A percentile compares a stretch with the other conserved stretches of the same genome.
phyloP scores from a whole-genome alignment of 2,113 vertebrate species.

The Setophaga petechia region DNA sequence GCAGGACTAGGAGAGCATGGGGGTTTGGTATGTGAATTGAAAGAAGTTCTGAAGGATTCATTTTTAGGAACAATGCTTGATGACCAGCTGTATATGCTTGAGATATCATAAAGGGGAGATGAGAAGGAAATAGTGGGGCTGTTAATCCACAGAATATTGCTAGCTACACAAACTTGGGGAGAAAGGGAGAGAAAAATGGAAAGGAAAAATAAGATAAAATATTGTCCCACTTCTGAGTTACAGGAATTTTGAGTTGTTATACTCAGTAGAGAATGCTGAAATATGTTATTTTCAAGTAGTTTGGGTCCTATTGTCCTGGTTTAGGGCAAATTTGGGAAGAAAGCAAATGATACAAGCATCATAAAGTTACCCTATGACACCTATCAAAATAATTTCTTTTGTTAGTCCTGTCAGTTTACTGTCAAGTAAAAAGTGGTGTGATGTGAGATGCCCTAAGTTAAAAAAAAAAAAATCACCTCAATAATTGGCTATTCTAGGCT shows the following conservation, averaged over 20 bases:
- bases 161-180: background rate
- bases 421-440: background rate
- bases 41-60: background rate
- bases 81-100: background rate
- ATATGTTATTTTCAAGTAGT: background rate
- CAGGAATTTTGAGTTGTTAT: background rate
- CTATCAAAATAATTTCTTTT: background rate
- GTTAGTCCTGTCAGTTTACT: background rate
- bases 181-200: background rate
- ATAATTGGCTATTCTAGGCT: background rate
- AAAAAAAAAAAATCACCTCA: background rate
- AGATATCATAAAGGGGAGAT: background rate
- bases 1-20: background rate
- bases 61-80: background rate
- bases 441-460: background rate
- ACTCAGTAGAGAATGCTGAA: background rate
- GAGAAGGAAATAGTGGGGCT: background rate
- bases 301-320: background rate
- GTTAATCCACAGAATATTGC: background rate
- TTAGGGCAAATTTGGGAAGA: background rate
- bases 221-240: background rate
- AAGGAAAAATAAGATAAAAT: background rate
- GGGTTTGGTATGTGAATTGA: background rate
- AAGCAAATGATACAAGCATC: background rate
- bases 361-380: background rate